Evolutionary conservation across 2,888 invertebrate genomes (phyloP), one percentile per base, ranked within the genome.

Genomic region (Nymphalis urticae): DNA sequence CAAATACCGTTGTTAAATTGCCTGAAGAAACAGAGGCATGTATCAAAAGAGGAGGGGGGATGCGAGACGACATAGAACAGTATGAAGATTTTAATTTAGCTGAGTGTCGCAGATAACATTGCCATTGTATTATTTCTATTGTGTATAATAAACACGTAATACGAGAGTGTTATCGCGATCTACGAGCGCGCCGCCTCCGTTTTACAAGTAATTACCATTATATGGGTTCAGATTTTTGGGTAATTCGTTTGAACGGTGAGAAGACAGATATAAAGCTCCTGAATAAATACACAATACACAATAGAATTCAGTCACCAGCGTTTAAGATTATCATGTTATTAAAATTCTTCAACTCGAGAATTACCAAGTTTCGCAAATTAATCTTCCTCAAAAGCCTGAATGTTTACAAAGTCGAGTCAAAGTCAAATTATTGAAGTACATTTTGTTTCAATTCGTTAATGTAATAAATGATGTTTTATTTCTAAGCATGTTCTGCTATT

Each of bases 41-140:
- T 42, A 59, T 48, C 24, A 42, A 62, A 59, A 62, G 64, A 50
- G 21, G 53, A 13, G 42, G 42, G 42, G 51, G 58, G 63, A 56
- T 32, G 51, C 53, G 10, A 66, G 64, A 64, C 62, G 50, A 32
- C 56, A 60, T 47, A 62, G 48, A 62, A 56, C 27, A 56, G 54
- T 56, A 65, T 68, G 68, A 72, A 70, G 72, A 73, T 73, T 74
- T 75, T 75, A 71, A 75, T 75, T 75, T 72, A 73, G 69, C 72
- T 64, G 68, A 75, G 75, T 75, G 75, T 74, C 67, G 69, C 56
- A 69, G 73, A 73, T 73, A 71, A 69, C 67, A 69, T 69, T 62
- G 51, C 69, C 64, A 65, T 73, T 72, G 68, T 68, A 69, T 69
- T 66, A 69, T 74, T 73, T 73, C 68, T 75, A 70, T 73, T 74